Percentiles rank a stretch among this genome's conserved stretches.
These are phyloP conservation scores for Euwallacea similis DNA, from an alignment of 1,140 invertebrate species.

Conservation along the genomic window DNA sequence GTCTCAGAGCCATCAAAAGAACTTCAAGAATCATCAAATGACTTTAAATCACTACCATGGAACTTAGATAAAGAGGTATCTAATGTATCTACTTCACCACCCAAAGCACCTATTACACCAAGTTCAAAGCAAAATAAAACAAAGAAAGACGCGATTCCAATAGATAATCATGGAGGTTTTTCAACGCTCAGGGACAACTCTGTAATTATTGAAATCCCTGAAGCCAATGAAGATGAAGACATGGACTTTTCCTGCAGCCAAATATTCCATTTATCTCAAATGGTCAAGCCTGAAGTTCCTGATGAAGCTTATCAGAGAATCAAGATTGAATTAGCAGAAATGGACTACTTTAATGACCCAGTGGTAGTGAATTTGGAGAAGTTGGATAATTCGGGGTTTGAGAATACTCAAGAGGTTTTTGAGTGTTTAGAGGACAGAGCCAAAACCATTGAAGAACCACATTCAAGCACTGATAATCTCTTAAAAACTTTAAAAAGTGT, in stretches of 20 bases:
- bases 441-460: conserved; percentile 1
- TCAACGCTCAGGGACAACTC: conserved; percentile 3
- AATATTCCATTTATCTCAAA: conserved; percentile 29
- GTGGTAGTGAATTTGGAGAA: conserved; percentile 14
- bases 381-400: conserved; percentile 23
- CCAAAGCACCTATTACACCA: too few species aligned
- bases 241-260: conserved; percentile 30
- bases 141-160: too few species aligned
- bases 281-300: conserved; percentile 1
- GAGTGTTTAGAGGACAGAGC: conserved; percentile 18
- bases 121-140: too few species aligned
- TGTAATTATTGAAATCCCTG: conserved; percentile 26
- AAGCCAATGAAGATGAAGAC: conserved; percentile 28
- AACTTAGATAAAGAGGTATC: too few species aligned
- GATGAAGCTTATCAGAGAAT: conserved; percentile 33
- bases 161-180: too few species aligned
- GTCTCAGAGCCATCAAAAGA: too few species aligned
- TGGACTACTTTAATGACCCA: conserved; percentile 27
- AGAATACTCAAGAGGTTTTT: conserved; percentile 33
- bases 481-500: neutral
- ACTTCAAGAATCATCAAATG: too few species aligned
- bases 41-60: too few species aligned
- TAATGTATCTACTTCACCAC: too few species aligned
- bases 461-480: neutral
- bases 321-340: conserved; percentile 32